Evolutionary conservation across 2,797 vertebrate genomes (phyloP).

Genomic region (Poeciliopsis presidionis): DNA sequence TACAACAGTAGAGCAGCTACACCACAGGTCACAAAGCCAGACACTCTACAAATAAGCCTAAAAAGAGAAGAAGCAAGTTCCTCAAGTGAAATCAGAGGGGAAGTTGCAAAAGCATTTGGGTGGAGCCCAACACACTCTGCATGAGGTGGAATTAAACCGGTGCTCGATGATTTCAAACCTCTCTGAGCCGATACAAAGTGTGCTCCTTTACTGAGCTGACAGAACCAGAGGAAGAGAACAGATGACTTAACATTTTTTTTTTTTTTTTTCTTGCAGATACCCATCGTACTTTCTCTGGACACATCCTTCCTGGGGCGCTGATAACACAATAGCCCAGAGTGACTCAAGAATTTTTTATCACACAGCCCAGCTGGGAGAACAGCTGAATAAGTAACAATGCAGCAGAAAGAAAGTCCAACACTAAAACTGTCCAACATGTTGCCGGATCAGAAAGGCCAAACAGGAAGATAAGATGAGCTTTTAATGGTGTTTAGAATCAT

Average conservation of each 20-base stretch:
- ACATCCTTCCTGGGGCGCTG: slow-evolving; percentile 64
- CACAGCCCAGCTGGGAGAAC: slow-evolving; percentile 59
- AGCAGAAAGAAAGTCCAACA: slow-evolving; percentile 39
- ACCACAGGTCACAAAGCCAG: neutral
- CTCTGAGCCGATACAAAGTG: slow-evolving; percentile 12
- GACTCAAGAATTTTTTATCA: slow-evolving; percentile 62
- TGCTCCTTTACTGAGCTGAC: slow-evolving; percentile 22
- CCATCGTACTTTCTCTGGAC: slow-evolving; percentile 28
- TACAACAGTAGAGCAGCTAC: neutral
- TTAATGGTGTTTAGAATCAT: neutral
- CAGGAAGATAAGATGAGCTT: slow-evolving; percentile 3
- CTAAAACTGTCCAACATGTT: neutral
- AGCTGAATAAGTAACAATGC: slow-evolving; percentile 37
- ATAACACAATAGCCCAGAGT: slow-evolving; percentile 59
- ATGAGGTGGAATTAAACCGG: slow-evolving; percentile 32
- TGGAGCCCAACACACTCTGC: slow-evolving; percentile 1
- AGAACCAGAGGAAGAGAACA: slow-evolving; percentile 23
- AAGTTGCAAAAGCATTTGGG: slow-evolving; percentile 63
- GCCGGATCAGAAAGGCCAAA: slow-evolving; percentile 1
- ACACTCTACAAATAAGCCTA: neutral
- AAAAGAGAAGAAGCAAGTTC: slow-evolving; percentile 42
- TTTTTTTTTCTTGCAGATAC: slow-evolving; percentile 14
- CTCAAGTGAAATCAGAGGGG: slow-evolving; percentile 45
- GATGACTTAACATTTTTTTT: slow-evolving; percentile 57
- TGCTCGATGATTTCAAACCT: slow-evolving; percentile 20